Percentiles rank a stretch among this genome's conserved stretches.
These are phyloP conservation scores for Eurois occulta DNA, from an alignment of 2,888 invertebrate genomes.

Conservation along the genomic window DNA sequence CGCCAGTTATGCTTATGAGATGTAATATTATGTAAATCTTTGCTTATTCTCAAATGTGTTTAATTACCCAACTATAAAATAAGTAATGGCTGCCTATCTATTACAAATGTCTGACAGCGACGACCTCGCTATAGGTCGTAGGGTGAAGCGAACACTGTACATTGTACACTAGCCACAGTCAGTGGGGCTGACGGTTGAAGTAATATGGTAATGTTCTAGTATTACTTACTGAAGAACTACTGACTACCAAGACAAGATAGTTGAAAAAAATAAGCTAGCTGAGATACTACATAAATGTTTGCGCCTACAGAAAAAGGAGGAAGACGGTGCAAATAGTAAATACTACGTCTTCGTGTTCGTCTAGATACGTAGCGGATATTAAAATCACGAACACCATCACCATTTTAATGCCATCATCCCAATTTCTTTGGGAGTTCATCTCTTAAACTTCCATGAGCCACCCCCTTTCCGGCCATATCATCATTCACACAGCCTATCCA, in stretches of 20 bases:
- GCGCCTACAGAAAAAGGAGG: no score
- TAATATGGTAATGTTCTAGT: slow-evolving; percentile 22
- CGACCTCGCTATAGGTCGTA: slow-evolving; percentile 29
- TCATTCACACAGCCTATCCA: no score
- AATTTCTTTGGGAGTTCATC: no score
- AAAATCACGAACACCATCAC: no score
- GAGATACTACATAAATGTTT: no score
- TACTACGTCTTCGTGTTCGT: no score
- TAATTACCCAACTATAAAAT: slow-evolving; percentile 8
- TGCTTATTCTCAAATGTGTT: slow-evolving; percentile 1
- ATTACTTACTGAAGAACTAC: background rate
- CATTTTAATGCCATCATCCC: no score
- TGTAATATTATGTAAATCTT: background rate
- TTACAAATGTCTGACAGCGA: slow-evolving; percentile 16
- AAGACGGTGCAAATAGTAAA: no score
- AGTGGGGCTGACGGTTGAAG: slow-evolving; percentile 18
- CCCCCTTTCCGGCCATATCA: no score
- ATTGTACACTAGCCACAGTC: slow-evolving; percentile 5
- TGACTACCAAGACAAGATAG: background rate
- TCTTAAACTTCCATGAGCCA: no score
- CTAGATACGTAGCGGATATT: no score
- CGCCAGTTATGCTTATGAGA: background rate
- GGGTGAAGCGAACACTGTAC: slow-evolving; percentile 7
- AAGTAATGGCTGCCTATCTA: slow-evolving; percentile 21
- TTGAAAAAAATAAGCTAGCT: background rate